Percentiles rank a stretch among this genome's conserved stretches.
These are phyloP conservation scores for Chaetops frenatus DNA, from an alignment of 2,113 vertebrate species.

Conservation along the genomic window DNA sequence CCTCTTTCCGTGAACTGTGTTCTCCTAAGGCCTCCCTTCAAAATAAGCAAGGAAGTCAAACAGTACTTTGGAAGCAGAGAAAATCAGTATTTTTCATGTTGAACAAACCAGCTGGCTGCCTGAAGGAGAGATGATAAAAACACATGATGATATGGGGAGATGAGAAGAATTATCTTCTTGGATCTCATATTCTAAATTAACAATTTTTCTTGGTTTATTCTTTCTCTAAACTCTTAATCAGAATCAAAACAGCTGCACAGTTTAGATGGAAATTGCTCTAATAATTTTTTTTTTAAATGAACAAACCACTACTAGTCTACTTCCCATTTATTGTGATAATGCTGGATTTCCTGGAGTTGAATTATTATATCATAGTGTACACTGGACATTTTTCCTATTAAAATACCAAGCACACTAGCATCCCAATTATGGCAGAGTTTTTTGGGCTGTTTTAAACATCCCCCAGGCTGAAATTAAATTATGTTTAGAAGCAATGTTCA, in stretches of 20 bases:
- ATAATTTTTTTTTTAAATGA: not conserved
- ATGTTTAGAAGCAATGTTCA: not conserved
- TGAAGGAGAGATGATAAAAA: not conserved
- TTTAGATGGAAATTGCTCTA: not conserved
- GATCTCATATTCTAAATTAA: not conserved
- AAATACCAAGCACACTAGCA: not conserved
- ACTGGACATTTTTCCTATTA: not conserved
- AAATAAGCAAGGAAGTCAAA: not conserved
- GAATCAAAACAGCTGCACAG: not conserved
- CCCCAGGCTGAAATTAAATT: slow-evolving; percentile 14
- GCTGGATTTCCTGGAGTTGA: not conserved
- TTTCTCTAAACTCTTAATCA: not conserved
- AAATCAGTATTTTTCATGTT: not conserved
- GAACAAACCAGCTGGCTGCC: not conserved
- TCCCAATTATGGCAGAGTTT: not conserved
- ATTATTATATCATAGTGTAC: not conserved
- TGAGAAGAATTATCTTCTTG: not conserved
- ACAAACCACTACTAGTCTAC: not conserved
- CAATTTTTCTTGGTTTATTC: not conserved
- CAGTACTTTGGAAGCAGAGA: not conserved
- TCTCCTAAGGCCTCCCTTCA: not conserved
- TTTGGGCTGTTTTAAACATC: not conserved
- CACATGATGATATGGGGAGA: accelerated
- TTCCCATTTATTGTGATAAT: not conserved
- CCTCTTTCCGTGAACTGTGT: not conserved